Percentiles rank a stretch among this genome's conserved stretches.
phyloP scores from a whole-genome alignment of 1,140 invertebrate genomes.

The Sitobion miscanthi region DNA sequence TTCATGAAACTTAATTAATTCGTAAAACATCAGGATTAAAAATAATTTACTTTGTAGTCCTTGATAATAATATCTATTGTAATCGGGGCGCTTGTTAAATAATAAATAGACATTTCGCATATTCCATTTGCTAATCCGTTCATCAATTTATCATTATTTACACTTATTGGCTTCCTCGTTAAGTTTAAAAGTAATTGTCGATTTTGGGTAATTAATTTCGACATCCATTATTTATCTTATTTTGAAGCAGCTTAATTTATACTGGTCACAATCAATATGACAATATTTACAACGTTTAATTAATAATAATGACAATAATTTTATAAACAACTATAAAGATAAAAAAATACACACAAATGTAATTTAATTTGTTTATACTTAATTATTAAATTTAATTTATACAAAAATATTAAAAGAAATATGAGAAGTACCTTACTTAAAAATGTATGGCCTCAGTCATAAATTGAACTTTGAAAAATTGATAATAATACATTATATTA shows the following conservation, averaged over 20 bases:
- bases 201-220: not conserved
- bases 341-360: not conserved
- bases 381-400: not conserved
- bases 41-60: not conserved
- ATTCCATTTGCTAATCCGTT: not conserved
- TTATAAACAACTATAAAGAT: not conserved
- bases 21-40: not conserved
- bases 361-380: too few relatives aligned
- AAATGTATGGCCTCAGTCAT: not conserved
- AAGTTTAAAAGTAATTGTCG: not conserved
- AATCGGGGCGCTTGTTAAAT: not conserved
- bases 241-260: not conserved
- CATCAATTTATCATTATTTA: not conserved
- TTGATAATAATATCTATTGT: not conserved
- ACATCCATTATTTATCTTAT: conserved; percentile 4
- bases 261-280: too few relatives aligned
- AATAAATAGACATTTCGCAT: not conserved
- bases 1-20: not conserved
- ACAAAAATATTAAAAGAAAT: not conserved
- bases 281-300: not conserved
- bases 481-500: not conserved
- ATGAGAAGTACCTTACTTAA: not conserved
- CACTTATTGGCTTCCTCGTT: not conserved
- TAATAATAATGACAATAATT: not conserved
- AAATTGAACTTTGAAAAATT: not conserved